phyloP scores from a whole-genome alignment of 2,113 vertebrate species.

The Zosterops japonicus region DNA sequence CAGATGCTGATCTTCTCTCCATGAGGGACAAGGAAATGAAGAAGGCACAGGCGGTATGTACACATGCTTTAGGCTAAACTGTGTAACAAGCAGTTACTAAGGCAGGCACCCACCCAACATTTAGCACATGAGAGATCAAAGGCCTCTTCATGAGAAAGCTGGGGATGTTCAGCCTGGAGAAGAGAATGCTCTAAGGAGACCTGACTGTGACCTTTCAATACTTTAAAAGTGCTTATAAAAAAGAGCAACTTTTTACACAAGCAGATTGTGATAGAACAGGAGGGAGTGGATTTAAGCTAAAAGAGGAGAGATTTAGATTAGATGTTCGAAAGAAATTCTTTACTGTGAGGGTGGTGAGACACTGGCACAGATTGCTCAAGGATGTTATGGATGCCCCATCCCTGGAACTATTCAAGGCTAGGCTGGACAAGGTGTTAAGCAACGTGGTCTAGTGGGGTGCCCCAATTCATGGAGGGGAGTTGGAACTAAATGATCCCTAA shows the following conservation, averaged over 20 bases:
- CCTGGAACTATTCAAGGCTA: neutral
- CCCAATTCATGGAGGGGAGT: neutral
- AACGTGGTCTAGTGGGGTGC: neutral
- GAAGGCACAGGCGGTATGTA: constrained; percentile 62
- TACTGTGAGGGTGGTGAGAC: neutral
- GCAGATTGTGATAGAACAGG: neutral
- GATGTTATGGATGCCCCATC: neutral
- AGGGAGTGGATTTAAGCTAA: neutral
- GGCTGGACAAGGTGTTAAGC: rapidly evolving
- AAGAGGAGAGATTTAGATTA: neutral
- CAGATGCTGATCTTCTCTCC: constrained; percentile 68
- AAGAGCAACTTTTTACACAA: neutral
- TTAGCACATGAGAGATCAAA: neutral
- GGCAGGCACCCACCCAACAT: neutral
- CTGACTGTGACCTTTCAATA: neutral
- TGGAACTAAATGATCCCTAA: neutral
- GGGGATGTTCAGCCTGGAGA: neutral
- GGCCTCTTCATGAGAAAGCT: neutral
- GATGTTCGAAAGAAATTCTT: neutral
- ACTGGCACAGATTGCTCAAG: neutral
- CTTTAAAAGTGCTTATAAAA: neutral
- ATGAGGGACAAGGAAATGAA: constrained; percentile 67
- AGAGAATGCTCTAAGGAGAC: neutral
- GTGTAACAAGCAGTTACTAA: neutral
- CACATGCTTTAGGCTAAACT: neutral